Evolutionary conservation across 1,140 invertebrate species (phyloP).

Genomic region (Drosophila mayri): DNA sequence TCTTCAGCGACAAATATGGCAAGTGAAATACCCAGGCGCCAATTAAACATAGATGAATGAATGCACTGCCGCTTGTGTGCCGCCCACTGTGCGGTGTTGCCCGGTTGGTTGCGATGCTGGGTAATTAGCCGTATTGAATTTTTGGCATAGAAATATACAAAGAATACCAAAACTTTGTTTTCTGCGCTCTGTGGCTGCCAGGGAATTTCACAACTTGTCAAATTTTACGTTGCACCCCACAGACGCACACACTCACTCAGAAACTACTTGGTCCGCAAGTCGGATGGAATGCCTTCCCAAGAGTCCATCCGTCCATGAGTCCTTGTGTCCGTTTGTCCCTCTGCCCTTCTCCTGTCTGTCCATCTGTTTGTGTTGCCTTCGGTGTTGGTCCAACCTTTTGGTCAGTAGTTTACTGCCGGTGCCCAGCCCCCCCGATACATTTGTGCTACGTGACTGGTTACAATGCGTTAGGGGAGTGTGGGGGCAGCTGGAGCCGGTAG

Average conservation of each 20-base stretch:
- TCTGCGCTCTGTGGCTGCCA: constrained; percentile 68
- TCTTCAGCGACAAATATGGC: constrained; percentile 2
- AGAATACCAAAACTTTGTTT: constrained; percentile 77
- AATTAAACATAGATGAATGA: constrained; percentile 28
- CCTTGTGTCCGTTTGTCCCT: constrained; percentile 29
- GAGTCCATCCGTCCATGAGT: constrained; percentile 19
- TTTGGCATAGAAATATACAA: constrained; percentile 79
- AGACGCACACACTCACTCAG: not conserved
- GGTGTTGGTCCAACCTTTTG: constrained; percentile 45
- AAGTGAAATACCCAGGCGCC: constrained; percentile 3
- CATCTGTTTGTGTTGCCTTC: constrained; percentile 25
- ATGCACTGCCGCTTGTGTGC: not conserved
- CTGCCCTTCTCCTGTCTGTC: constrained; percentile 2
- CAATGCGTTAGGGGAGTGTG: constrained; percentile 30
- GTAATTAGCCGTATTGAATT: constrained; percentile 82
- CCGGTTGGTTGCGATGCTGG: constrained; percentile 54
- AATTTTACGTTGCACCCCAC: constrained; percentile 68
- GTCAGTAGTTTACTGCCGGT: constrained; percentile 73
- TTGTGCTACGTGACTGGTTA: constrained; percentile 80
- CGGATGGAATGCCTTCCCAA: constrained; percentile 42
- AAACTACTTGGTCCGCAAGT: constrained; percentile 20
- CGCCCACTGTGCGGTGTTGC: constrained; percentile 49
- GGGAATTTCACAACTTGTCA: constrained; percentile 78
- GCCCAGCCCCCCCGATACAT: constrained; percentile 76
- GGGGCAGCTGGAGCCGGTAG: constrained; percentile 13